Conservation (phyloP, 2,113 vertebrate genomes). For the Chaetodon trifascialis region DNA sequence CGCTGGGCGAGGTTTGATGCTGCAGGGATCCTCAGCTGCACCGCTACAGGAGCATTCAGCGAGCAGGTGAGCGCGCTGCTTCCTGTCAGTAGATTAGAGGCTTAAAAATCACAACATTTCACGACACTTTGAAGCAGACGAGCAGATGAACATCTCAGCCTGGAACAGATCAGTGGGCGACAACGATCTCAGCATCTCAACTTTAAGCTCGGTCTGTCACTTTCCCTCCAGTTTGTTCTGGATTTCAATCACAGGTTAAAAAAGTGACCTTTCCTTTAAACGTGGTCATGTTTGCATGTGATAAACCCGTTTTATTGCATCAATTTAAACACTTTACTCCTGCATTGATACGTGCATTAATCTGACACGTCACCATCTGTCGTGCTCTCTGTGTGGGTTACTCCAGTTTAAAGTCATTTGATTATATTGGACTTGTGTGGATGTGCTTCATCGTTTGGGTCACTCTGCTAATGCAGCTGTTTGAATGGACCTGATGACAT, state of each 20-base stretch:
- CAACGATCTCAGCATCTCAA: too few relatives aligned
- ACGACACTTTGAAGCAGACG: neutral
- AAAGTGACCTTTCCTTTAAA: neutral
- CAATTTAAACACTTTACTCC: neutral
- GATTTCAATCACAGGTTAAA: too few relatives aligned
- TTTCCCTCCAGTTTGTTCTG: neutral
- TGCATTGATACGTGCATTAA: neutral
- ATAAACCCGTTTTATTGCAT: neutral
- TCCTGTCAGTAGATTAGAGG: too few relatives aligned
- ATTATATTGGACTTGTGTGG: too few relatives aligned
- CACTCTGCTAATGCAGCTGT: too few relatives aligned
- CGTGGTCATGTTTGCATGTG: too few relatives aligned
- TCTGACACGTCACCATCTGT: neutral
- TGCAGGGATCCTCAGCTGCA: neutral
- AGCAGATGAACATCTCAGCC: neutral
- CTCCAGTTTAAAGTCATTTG: neutral
- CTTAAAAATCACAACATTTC: too few relatives aligned
- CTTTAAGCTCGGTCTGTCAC: too few relatives aligned
- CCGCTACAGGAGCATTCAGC: neutral
- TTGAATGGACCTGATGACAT: too few relatives aligned
- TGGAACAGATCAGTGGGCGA: neutral
- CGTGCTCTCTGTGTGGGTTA: neutral
- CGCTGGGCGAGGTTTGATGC: conserved; percentile 28
- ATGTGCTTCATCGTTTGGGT: too few relatives aligned
- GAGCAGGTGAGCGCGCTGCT: conserved; percentile 41